Percentiles rank a stretch among this genome's conserved stretches.
Evolutionary conservation across 1,140 invertebrate species (phyloP).

Genomic region (Hyles vespertilio): DNA sequence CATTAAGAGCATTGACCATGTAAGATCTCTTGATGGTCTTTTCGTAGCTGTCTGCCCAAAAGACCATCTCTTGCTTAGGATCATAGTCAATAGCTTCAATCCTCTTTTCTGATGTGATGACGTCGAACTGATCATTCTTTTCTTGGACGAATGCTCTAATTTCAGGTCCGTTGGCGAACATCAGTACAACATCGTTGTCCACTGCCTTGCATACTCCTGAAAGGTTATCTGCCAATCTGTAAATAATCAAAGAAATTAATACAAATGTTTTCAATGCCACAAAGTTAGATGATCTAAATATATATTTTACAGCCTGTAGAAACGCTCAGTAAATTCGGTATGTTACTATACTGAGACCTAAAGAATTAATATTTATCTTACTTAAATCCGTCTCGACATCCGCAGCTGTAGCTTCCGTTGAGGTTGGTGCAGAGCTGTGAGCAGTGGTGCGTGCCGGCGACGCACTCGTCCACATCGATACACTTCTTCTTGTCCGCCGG

Average conservation of each 20-base stretch:
- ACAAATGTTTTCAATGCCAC: too few species aligned
- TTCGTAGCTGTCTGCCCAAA: constrained; percentile 94
- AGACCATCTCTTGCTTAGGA: constrained; percentile 87
- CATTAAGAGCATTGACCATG: constrained; percentile 87
- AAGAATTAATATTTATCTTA: constrained; percentile 14
- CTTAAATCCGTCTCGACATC: constrained; percentile 89
- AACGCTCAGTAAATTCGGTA: too few species aligned
- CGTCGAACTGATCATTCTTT: constrained; percentile 82
- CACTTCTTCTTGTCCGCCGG: constrained; percentile 85
- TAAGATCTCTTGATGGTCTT: constrained; percentile 94
- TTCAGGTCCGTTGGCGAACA: constrained; percentile 90
- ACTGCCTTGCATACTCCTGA: constrained; percentile 88
- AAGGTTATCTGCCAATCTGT: constrained; percentile 79
- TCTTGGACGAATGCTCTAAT: constrained; percentile 85
- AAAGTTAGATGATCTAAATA: too few species aligned
- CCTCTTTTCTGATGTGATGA: constrained; percentile 88
- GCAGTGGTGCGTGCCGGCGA: constrained; percentile 88
- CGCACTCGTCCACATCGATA: constrained; percentile 94
- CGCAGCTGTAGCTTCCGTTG: constrained; percentile 94
- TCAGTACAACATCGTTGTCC: constrained; percentile 79
- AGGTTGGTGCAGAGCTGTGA: constrained; percentile 94
- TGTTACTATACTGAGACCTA: too few species aligned
- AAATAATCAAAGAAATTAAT: constrained; percentile 10
- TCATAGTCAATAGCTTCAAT: constrained; percentile 94
- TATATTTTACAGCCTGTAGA: too few species aligned